These are phyloP conservation scores for Pteromalus puparum DNA, from an alignment of 1,140 invertebrate genomes.

Conservation along the genomic window DNA sequence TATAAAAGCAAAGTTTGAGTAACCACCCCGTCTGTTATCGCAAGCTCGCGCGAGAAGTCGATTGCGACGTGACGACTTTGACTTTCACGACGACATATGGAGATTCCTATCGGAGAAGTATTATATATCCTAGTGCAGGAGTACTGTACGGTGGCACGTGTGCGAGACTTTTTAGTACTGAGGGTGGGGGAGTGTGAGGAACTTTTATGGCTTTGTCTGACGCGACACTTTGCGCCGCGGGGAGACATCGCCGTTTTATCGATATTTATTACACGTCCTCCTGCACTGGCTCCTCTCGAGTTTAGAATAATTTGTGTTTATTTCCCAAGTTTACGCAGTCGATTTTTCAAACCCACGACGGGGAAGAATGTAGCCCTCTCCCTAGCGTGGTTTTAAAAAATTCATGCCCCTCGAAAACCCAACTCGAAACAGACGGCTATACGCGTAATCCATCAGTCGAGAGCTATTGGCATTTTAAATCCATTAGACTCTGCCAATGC, in stretches of 20 bases:
- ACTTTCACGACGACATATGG: not conserved
- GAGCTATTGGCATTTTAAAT: conserved; percentile 4
- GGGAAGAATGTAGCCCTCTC: too few relatives aligned
- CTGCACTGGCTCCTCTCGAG: too few relatives aligned
- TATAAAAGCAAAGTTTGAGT: conserved; percentile 49
- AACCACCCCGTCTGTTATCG: not conserved
- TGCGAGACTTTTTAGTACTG: not conserved
- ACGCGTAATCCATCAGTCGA: not conserved
- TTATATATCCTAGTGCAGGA: not conserved
- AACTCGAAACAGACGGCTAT: not conserved
- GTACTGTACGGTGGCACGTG: too few relatives aligned
- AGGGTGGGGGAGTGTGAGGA: not conserved
- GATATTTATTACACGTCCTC: not conserved
- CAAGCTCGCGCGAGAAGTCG: not conserved
- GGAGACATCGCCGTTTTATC: not conserved
- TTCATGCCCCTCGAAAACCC: not conserved
- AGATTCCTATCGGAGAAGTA: not conserved
- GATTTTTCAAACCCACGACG: too few relatives aligned
- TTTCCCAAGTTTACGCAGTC: too few relatives aligned
- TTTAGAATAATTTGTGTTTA: not conserved
- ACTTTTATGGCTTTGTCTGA: not conserved
- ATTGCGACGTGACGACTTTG: not conserved
- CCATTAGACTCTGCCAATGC: not conserved
- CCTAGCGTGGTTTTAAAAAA: not conserved
- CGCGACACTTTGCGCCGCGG: not conserved